Evolutionary conservation across 2,888 invertebrate genomes (phyloP).

Genomic region (Lacanobia wlatinum): DNA sequence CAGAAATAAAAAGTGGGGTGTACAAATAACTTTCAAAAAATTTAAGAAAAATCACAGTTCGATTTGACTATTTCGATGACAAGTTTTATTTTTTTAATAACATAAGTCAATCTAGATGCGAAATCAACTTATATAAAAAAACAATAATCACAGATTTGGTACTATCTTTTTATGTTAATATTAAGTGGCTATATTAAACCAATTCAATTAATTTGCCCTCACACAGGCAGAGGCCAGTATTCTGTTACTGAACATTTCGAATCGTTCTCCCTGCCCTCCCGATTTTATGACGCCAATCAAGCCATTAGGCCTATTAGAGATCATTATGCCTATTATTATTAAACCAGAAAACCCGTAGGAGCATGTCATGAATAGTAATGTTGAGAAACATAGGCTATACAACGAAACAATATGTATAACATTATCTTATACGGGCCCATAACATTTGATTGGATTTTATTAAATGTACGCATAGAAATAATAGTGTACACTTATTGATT

Average conservation of each 20-base stretch:
- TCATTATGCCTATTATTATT: slow-evolving; percentile 81
- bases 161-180: no score
- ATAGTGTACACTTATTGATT: slow-evolving; percentile 28
- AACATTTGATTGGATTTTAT: slow-evolving; percentile 50
- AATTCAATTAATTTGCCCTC: slow-evolving; percentile 77
- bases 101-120: no score
- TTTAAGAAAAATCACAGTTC: no score
- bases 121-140: no score
- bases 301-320: slow-evolving; percentile 83
- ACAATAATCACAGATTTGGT: no score
- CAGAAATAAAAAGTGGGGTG: no score
- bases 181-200: slow-evolving; percentile 69
- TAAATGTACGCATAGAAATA: slow-evolving; percentile 25
- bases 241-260: slow-evolving; percentile 40
- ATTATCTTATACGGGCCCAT: slow-evolving; percentile 35
- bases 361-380: slow-evolving; percentile 77
- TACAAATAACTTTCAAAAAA: no score
- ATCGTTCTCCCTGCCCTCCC: slow-evolving; percentile 64
- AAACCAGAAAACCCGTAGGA: slow-evolving; percentile 71
- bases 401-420: slow-evolving; percentile 38
- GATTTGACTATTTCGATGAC: no score
- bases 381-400: slow-evolving; percentile 62
- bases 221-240: slow-evolving; percentile 57
- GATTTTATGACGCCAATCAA: slow-evolving; percentile 85
- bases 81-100: no score